Conservation (phyloP, 2,113 vertebrate species). For the Cyanoderma ruficeps region DNA sequence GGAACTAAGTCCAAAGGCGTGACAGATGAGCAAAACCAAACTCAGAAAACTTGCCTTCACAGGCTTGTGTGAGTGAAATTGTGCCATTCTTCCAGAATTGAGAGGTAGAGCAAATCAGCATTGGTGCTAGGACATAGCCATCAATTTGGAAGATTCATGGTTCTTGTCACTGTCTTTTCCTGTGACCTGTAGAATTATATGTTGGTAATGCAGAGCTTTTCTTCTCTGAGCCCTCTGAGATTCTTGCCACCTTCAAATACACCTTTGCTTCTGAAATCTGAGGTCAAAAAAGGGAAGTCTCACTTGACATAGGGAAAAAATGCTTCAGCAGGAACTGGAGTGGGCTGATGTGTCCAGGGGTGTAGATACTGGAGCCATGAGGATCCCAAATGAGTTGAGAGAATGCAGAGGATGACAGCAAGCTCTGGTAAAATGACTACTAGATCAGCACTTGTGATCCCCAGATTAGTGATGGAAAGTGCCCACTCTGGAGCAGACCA, state of each 20-base stretch:
- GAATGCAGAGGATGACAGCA: not conserved
- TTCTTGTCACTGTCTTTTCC: not conserved
- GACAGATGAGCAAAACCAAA: not conserved
- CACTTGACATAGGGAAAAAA: not conserved
- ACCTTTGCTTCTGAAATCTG: not conserved
- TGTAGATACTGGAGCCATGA: not conserved
- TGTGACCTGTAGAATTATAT: not conserved
- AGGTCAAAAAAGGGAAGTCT: not conserved
- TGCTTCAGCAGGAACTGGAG: not conserved
- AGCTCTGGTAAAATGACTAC: not conserved
- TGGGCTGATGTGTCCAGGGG: not conserved
- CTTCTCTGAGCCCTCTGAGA: not conserved
- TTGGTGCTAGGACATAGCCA: not conserved
- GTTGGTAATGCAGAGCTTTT: not conserved
- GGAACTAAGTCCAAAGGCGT: not conserved
- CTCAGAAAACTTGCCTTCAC: not conserved
- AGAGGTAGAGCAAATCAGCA: not conserved
- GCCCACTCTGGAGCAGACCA: not conserved
- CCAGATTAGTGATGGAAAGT: not conserved
- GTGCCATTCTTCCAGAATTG: not conserved
- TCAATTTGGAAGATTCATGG: not conserved
- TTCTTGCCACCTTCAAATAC: not conserved
- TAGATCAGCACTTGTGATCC: not conserved
- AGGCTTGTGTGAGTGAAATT: not conserved
- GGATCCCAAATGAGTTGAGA: not conserved